phyloP scores from a whole-genome alignment of 2,797 vertebrate genomes.

The Sebastes minor region DNA sequence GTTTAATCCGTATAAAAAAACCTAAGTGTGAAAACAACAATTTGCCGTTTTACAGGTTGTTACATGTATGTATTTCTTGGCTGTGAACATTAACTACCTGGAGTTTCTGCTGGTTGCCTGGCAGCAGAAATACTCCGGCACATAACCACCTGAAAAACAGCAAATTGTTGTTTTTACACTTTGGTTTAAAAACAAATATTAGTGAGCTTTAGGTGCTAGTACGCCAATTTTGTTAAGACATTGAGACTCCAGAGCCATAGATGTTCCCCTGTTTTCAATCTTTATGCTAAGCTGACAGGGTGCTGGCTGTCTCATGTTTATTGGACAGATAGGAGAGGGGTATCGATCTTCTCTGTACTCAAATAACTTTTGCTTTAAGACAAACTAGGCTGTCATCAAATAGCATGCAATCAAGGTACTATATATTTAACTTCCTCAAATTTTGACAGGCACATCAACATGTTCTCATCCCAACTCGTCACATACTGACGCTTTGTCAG shows the following conservation, averaged over 20 bases:
- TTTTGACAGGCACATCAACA: background rate
- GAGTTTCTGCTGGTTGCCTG: background rate
- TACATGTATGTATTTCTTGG: background rate
- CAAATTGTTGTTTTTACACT: background rate
- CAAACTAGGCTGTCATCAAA: background rate
- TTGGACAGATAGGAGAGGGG: background rate
- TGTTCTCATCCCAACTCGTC: too few species aligned
- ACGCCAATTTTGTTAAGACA: background rate
- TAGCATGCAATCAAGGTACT: background rate
- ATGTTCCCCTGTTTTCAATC: background rate
- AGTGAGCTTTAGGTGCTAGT: background rate
- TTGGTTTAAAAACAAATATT: background rate
- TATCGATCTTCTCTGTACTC: background rate
- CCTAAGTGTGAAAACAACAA: background rate
- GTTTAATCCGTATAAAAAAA: background rate
- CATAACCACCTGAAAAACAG: background rate
- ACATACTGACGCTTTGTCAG: too few species aligned
- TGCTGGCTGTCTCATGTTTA: background rate
- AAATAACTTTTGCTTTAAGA: background rate
- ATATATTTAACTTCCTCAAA: background rate
- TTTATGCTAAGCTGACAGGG: background rate
- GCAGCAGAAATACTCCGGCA: background rate
- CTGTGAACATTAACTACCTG: background rate
- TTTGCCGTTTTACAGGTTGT: background rate
- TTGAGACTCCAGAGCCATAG: background rate